These are phyloP conservation scores for Caligus rogercresseyi DNA, from an alignment of 1,140 invertebrate species.

Conservation along the genomic window DNA sequence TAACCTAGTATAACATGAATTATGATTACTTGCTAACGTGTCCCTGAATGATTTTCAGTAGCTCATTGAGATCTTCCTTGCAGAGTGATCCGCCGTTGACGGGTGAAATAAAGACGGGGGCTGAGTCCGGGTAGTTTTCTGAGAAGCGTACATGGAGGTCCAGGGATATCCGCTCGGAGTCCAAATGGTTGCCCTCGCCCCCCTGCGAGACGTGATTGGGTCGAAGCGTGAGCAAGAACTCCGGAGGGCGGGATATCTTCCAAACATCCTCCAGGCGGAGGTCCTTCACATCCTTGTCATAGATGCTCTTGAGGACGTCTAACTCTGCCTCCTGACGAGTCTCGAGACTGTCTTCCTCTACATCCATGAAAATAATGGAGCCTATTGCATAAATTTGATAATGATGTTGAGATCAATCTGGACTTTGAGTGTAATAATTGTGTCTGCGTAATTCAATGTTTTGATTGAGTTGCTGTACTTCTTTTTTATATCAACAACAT, in stretches of 20 bases:
- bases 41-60: constrained; percentile 20
- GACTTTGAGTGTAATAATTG: too few species aligned
- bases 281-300: constrained; percentile 21
- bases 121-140: neutral
- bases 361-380: neutral
- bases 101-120: neutral
- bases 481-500: too few species aligned
- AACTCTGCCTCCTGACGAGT: constrained; percentile 5
- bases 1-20: too few species aligned
- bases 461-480: too few species aligned
- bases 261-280: constrained; percentile 22
- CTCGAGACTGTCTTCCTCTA: constrained; percentile 2
- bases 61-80: constrained; percentile 21
- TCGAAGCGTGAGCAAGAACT: constrained; percentile 20
- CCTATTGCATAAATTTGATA: too few species aligned
- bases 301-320: constrained; percentile 7
- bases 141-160: neutral
- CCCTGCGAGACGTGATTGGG: constrained; percentile 21
- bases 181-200: constrained; percentile 20
- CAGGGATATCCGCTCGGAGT: constrained; percentile 1
- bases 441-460: too few species aligned
- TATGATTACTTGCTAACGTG: constrained; percentile 7
- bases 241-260: constrained; percentile 22
- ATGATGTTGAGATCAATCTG: too few species aligned
- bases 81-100: constrained; percentile 21